Evolutionary conservation across 2,888 invertebrate species (phyloP).

Genomic region (Apotomis turbidana): DNA sequence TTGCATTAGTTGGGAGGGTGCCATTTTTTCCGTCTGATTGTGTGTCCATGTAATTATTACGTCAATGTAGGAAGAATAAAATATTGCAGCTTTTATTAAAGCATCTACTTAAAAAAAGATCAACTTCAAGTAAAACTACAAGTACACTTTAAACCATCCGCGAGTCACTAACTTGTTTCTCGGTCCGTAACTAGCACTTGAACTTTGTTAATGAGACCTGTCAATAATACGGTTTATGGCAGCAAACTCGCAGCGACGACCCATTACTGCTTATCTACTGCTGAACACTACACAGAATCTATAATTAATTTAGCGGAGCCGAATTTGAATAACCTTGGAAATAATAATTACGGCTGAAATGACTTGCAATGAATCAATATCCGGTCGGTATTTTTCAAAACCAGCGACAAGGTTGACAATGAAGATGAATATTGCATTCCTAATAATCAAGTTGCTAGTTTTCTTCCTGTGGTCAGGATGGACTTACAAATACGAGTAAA

Average conservation of each 20-base stretch:
- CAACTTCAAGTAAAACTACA: slow-evolving; percentile 9
- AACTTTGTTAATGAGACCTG: slow-evolving; percentile 28
- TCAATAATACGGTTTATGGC: slow-evolving; percentile 20
- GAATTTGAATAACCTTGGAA: not conserved
- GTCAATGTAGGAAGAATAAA: not conserved
- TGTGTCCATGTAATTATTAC: too few relatives aligned
- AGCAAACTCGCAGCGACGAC: not conserved
- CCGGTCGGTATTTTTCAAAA: too few relatives aligned
- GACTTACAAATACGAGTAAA: too few relatives aligned
- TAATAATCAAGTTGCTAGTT: too few relatives aligned
- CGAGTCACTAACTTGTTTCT: slow-evolving; percentile 25
- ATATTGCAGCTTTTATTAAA: not conserved
- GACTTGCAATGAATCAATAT: too few relatives aligned
- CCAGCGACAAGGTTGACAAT: too few relatives aligned
- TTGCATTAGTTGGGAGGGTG: too few relatives aligned
- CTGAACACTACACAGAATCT: not conserved
- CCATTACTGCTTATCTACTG: not conserved
- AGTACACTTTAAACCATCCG: slow-evolving; percentile 9
- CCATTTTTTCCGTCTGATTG: too few relatives aligned
- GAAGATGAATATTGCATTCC: too few relatives aligned
- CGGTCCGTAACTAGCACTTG: slow-evolving; percentile 21
- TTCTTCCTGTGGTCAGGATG: too few relatives aligned
- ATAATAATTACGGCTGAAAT: too few relatives aligned
- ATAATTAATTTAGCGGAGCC: not conserved
- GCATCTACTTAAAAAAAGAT: slow-evolving; percentile 11